These are phyloP conservation scores for Deroptyus accipitrinus DNA, from an alignment of 2,113 vertebrate species.

Conservation along the genomic window DNA sequence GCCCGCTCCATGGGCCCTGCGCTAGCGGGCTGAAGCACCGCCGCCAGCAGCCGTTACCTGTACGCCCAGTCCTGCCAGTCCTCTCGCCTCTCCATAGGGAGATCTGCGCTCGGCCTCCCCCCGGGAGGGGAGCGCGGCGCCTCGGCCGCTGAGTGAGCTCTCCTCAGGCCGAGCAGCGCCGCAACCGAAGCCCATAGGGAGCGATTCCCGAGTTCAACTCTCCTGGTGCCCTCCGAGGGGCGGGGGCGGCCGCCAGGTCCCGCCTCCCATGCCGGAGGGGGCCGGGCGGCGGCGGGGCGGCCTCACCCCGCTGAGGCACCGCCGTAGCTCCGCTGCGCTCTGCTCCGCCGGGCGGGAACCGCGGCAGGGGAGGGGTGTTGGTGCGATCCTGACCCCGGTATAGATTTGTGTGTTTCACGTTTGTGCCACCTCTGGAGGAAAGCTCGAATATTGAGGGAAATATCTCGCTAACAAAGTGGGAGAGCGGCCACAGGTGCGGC, in stretches of 20 bases:
- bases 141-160: not conserved
- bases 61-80: slow-evolving; percentile 43
- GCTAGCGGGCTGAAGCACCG: not conserved
- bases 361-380: too few species aligned
- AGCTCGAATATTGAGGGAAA: not conserved
- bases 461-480: accelerated
- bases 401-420: accelerated
- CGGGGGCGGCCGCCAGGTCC: not conserved
- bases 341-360: not conserved
- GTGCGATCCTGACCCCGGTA: too few species aligned
- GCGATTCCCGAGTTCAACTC: not conserved
- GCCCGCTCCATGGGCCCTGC: not conserved
- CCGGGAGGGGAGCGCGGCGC: not conserved
- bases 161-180: not conserved
- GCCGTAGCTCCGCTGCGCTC: accelerated
- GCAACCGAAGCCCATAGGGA: not conserved
- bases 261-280: not conserved
- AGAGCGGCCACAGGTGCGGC: not conserved
- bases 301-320: not conserved
- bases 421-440: not conserved
- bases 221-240: not conserved
- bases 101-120: not conserved
- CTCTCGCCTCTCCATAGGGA: not conserved
- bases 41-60: slow-evolving; percentile 15
- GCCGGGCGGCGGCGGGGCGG: not conserved